A percentile compares a stretch with the other conserved stretches of the same genome.
phyloP scores from a whole-genome alignment of 2,113 vertebrate species.

The Gasterosteus aculeatus region DNA sequence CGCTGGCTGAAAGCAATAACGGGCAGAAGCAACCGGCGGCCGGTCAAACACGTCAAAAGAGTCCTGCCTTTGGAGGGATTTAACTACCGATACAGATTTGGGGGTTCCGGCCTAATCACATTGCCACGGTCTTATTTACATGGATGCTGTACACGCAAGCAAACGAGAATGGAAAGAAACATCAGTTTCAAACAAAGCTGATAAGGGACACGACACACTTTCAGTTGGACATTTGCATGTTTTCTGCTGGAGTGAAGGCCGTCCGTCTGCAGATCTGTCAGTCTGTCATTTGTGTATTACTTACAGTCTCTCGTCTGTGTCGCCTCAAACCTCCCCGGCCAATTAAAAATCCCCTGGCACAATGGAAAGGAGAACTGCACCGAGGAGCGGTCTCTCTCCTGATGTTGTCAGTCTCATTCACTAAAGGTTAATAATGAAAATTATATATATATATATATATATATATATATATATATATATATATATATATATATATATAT shows the following conservation, averaged over 20 bases:
- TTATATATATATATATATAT: not conserved
- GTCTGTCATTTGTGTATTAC: slow-evolving; percentile 38
- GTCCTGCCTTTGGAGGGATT: not conserved
- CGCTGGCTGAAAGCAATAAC: not conserved
- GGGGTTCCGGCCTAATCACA: slow-evolving; percentile 20
- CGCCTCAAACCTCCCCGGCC: slow-evolving; percentile 50
- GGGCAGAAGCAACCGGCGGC: not conserved
- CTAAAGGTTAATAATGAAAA: slow-evolving; percentile 65
- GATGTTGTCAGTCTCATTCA: slow-evolving; percentile 61
- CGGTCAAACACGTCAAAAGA: not conserved
- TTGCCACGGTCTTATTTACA: slow-evolving; percentile 26
- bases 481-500: not conserved
- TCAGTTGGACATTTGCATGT: slow-evolving; percentile 68
- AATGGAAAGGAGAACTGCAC: slow-evolving; percentile 39
- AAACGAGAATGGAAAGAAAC: slow-evolving; percentile 1
- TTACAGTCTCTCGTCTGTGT: slow-evolving; percentile 33
- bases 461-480: not conserved
- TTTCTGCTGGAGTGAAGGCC: slow-evolving; percentile 59
- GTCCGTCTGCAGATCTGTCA: slow-evolving; percentile 35
- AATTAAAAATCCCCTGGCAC: slow-evolving; percentile 73
- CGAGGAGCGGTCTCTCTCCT: slow-evolving; percentile 51
- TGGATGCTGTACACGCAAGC: not conserved
- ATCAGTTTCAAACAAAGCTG: slow-evolving; percentile 14
- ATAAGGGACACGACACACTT: slow-evolving; percentile 14
- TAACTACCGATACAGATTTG: not conserved